phyloP scores from a whole-genome alignment of 1,140 invertebrate genomes.

The Cryptotermes secundus region DNA sequence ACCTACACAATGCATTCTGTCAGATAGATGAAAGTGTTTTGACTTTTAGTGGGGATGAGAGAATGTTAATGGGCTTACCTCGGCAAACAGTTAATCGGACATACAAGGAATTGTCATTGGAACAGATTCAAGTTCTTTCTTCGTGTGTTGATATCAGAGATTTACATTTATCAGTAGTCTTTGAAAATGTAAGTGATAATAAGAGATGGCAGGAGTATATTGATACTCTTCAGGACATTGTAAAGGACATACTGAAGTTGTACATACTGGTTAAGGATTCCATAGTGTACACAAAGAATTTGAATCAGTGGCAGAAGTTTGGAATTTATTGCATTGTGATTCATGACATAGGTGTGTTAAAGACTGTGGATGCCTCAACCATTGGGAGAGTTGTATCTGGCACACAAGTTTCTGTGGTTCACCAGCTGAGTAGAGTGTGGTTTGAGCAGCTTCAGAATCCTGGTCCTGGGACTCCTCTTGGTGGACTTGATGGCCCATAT shows the following conservation, averaged over 20 bases:
- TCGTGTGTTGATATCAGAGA: constrained; percentile 19
- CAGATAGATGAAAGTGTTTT: constrained; percentile 12
- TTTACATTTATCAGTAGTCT: constrained; percentile 23
- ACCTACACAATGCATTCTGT: constrained; percentile 7
- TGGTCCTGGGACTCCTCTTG: not conserved
- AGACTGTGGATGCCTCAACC: not conserved
- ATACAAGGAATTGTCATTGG: not conserved
- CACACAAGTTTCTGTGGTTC: constrained; percentile 13
- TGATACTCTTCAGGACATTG: not conserved
- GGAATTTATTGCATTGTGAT: constrained; percentile 30
- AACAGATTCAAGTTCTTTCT: not conserved
- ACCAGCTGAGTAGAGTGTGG: constrained; percentile 18
- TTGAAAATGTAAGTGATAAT: constrained; percentile 11
- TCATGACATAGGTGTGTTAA: not conserved
- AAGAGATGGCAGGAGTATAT: constrained; percentile 20
- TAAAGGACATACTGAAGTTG: constrained; percentile 24
- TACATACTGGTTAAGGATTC: constrained; percentile 17
- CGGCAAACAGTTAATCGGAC: not conserved
- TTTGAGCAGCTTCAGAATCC: constrained; percentile 22
- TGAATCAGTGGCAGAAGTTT: not conserved
- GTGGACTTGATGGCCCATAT: constrained; percentile 30
- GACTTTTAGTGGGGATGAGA: not conserved
- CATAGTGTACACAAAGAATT: constrained; percentile 23
- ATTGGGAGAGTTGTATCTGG: constrained; percentile 14
- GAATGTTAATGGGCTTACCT: not conserved